Evolutionary conservation across 2,797 vertebrate species (phyloP).

Genomic region (Cossypha dichroa): DNA sequence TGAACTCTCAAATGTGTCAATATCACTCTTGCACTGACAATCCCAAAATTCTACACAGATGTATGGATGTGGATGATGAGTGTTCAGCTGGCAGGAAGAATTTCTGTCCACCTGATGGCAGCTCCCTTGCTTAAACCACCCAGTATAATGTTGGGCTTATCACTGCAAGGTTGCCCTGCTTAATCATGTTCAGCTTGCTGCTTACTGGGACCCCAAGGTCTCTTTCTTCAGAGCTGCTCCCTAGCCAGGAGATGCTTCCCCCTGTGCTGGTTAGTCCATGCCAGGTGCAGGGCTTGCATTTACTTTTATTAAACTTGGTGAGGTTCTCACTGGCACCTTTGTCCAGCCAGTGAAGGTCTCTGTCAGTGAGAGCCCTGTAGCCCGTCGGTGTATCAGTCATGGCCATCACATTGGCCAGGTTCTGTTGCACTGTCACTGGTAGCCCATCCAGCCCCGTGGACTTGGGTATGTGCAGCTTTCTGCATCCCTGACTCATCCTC

Average conservation of each 20-base stretch:
- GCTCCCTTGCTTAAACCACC: not conserved
- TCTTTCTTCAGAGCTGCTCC: not conserved
- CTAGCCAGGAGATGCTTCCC: not conserved
- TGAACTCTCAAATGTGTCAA: not conserved
- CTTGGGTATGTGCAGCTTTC: not conserved
- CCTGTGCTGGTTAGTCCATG: not conserved
- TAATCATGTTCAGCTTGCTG: not conserved
- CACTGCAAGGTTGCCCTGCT: not conserved
- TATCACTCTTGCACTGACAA: rapidly evolving
- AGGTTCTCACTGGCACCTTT: not conserved
- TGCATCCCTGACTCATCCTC: not conserved
- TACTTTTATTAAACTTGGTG: not conserved
- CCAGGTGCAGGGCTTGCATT: not conserved
- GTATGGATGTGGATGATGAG: not conserved
- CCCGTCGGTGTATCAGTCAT: not conserved
- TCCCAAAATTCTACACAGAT: not conserved
- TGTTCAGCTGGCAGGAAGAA: not conserved
- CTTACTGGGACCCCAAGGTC: not conserved
- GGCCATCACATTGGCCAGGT: not conserved
- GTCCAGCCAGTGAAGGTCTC: not conserved
- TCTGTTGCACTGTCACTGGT: not conserved
- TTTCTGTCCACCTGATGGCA: not conserved
- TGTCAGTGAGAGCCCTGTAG: not conserved
- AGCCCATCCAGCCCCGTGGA: not conserved
- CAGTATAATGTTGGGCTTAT: not conserved